Base-by-base conservation (phyloP, 2,888 invertebrate genomes). In the Tipula confusa region DNA sequence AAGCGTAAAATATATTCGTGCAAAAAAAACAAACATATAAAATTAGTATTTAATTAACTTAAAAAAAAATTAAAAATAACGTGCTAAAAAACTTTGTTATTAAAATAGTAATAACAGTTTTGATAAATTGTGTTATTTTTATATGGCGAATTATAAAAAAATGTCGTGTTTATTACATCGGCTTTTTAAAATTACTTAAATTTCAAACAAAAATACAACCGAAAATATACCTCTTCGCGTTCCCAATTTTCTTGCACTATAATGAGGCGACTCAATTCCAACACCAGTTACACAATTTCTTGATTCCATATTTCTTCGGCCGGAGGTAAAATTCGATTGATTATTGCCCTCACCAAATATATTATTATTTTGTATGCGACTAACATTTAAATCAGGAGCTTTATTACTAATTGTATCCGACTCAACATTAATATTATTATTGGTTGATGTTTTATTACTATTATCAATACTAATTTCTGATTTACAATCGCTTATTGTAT, bases 221-320 rank as follows among this genome's bases (percentile, higher is more conserved):
- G 13, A 64, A 38, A 64, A 64, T 64, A 84, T 86, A 86, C 86
- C 86, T 86, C 85, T 86, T 81, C 85, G 85, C 38, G 79, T 84
- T 83, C 85, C 86, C 85, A 86, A 86, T 85, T 85, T 85, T 85
- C 86, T 87, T 86, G 83, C 84, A 84, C 83, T 86, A 85, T 86
- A 86, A 64, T 85, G 86, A 84, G 86, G n/a, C 29, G 84, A 86
- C 83, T 86, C 86, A 79, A 88, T 84, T 83, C 87, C 87, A 83
- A 86, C 84, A 31, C 87, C 87, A 29, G 87, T 87, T n/a, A 87
- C 87, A 6, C 87, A 87, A 86, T 88, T 88, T 18, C 88, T 87
- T 83, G 86, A 80, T 24, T 84, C 84, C n/a, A 48, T 43, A 43
- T 29, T 29, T 84, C 84, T 79, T 83, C 29, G 43, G 28, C 43